Evolutionary conservation across 2,797 vertebrate species (phyloP), one percentile per base, ranked within the genome.

Genomic region (Hoplostethus atlanticus): DNA sequence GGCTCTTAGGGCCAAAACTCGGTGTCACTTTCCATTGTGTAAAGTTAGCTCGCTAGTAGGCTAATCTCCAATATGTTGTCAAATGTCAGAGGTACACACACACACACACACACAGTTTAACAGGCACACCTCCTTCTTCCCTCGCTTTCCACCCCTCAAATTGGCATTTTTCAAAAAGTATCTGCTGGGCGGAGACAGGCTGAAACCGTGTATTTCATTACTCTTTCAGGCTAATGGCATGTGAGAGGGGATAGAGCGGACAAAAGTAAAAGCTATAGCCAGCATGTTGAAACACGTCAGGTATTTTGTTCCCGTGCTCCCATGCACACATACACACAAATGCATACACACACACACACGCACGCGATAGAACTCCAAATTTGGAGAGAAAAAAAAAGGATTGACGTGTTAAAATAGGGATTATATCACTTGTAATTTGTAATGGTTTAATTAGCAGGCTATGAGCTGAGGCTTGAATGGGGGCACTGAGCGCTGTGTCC

Each of bases 381-480:
- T 59, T 31, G 2, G 28, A 64, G 67, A 78, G 11, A 71, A 65
- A 77, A 68, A 64, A 68, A 86, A 81, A 67, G 68, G 78, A 71
- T 64, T 91, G 81, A 74, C 78, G 87, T 58, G 71, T 68, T 81
- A 51, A 90, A 89, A 79, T 82, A 75, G 59, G 57, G 77, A 76
- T 90, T 82, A 87, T 77, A 77, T 91, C 58, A 73, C 64, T 86
- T 86, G 80, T 83, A 83, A 73, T 91, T 88, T 92, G 79, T 94
- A 94, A 91, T 77, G 80, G 77, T 92, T 90, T 93, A 91, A 92
- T 93, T 94, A 85, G 86, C 84, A 51, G 73, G 73, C 87, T 81
- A 72, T 79, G 75, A 87, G 85, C 85, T 84, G 79, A 76, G 73
- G 80, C 52, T 67, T 48, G 77, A 84, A 85, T 68, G 68, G 87